Base-by-base conservation (phyloP, 2,888 invertebrate genomes). In the Perdita meconis region DNA sequence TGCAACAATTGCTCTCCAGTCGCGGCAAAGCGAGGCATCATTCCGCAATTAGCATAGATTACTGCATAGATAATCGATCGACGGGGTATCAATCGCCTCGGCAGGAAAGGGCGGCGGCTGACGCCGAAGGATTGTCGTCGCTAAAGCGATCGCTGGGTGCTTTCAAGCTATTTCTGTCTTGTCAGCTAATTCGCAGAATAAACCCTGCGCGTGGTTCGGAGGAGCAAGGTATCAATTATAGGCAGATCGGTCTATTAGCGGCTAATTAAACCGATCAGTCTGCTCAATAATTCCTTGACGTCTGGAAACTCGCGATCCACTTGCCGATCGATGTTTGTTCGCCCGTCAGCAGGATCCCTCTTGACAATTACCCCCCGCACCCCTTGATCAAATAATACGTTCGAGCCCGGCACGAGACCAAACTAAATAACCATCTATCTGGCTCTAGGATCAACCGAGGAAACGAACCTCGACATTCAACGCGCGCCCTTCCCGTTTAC, bases 241-340 rank as follows among this genome's bases (percentile, higher is more conserved):
- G 22, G n/a, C 19, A 5, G 19, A 68, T 74, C 56, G 12, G 13
- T 56, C 67, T 71, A 67, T 71, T 64, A 76, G 42, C 16, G 30
- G 12, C 53, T 59, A 55, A 76, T 78, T 64, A 76, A 77, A 56
- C 42, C 59, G 40, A 70, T 70, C 40, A 66, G 63, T 66, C 76
- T 44, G 63, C n/a, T 19, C 19, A 55, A 24, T 64, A 78, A 70
- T 44, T 60, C 44, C 50, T 60, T 55, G 57, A 26, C 36, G 59
- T 16, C 59, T 50, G 36, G 13, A 13, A 77, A 57, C 71, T 67
- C 40, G 19, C 22, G 60, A 63, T 57, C 47, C 38, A 24, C 12
- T 12, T 36, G 59, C 10, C 36, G 50, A 66, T 66, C 61, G 5
- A 61, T 63, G 40, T 53, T 57, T 65, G 30, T 44, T 22, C 6